phyloP scores from a whole-genome alignment of 2,113 vertebrate genomes.

The Genyomyrus donnyi region DNA sequence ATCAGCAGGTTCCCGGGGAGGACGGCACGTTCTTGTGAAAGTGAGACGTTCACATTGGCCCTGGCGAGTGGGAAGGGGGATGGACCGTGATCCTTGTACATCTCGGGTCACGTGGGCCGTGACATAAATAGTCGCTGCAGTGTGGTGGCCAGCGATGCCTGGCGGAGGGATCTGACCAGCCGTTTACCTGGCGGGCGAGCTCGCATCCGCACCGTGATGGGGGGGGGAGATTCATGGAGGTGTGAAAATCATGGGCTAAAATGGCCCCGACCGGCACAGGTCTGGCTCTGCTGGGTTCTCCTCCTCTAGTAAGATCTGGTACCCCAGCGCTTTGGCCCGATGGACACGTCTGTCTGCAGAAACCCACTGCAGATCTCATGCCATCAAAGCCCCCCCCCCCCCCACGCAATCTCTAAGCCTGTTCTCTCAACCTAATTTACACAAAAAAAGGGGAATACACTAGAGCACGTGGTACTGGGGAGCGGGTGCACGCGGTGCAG shows the following conservation, averaged over 20 bases:
- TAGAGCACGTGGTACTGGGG: not conserved
- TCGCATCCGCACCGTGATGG: not conserved
- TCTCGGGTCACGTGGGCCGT: not conserved
- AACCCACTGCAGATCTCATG: not conserved
- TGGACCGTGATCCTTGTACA: not conserved
- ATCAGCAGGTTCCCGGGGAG: not conserved
- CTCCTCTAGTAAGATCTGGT: not conserved
- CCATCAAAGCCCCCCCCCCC: not conserved
- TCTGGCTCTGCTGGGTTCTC: not conserved
- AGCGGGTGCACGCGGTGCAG: not conserved
- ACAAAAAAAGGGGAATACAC: not conserved
- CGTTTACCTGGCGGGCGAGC: not conserved
- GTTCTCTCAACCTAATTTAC: constrained; percentile 16
- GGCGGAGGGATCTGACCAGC: not conserved
- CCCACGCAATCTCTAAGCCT: constrained; percentile 28
- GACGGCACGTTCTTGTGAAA: not conserved
- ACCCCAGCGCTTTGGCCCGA: not conserved
- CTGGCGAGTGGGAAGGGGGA: not conserved
- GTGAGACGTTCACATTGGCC: not conserved
- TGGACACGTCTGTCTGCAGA: not conserved
- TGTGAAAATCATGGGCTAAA: not conserved
- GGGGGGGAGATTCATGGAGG: not conserved
- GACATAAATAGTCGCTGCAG: not conserved
- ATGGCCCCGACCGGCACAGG: not conserved
- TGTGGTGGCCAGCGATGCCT: not conserved